A percentile compares a stretch with the other conserved stretches of the same genome.
Conservation (phyloP, 2,888 invertebrate species). For the Polyommatus iphigenia region DNA sequence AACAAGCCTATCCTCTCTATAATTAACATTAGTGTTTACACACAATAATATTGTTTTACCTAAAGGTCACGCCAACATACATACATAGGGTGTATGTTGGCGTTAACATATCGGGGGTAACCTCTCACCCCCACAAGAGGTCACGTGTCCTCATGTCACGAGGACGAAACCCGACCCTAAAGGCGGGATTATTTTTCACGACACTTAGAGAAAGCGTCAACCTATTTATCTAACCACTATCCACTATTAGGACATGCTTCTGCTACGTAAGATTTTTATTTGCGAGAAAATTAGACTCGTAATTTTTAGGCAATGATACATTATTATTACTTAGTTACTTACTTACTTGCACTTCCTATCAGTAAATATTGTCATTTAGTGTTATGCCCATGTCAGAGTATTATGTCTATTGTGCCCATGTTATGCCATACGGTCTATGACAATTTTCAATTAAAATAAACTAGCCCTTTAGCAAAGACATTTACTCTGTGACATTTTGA, state of each 20-base stretch:
- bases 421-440: too few relatives aligned
- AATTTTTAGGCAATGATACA: not conserved
- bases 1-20: too few relatives aligned
- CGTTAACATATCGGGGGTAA: not conserved
- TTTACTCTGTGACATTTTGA: too few relatives aligned
- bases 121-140: not conserved
- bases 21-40: too few relatives aligned
- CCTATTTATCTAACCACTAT: not conserved
- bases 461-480: too few relatives aligned
- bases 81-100: not conserved
- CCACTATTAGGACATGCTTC: not conserved
- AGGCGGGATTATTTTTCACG: conserved; percentile 1
- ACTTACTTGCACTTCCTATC: too few relatives aligned
- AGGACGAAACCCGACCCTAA: conserved; percentile 9
- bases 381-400: too few relatives aligned
- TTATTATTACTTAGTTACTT: too few relatives aligned
- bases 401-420: too few relatives aligned
- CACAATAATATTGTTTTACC: too few relatives aligned
- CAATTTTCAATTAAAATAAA: too few relatives aligned
- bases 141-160: conserved; percentile 1
- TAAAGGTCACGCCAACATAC: not conserved
- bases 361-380: too few relatives aligned
- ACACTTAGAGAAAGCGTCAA: not conserved
- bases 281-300: not conserved
- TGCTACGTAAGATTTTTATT: not conserved